Base-by-base conservation (phyloP, 1,140 invertebrate genomes). In the Aphaenogaster rudis region DNA sequence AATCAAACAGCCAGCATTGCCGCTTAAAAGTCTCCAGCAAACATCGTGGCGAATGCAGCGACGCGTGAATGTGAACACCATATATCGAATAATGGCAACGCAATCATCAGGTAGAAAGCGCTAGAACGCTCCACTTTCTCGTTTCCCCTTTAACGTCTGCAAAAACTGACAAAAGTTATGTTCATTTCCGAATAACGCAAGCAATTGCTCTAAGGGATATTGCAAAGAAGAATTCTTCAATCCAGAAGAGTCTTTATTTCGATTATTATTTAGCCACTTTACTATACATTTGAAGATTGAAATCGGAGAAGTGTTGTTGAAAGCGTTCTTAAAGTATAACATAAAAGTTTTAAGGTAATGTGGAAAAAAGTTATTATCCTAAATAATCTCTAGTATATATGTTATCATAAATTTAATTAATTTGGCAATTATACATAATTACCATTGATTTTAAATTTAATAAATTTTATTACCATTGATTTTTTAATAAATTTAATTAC, bases 21-120 rank as follows among this genome's bases (percentile, higher is more conserved):
- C 69, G 57, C 59, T 84, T 84, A 84, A 84, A 74, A 84, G 69
- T 76, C 54, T 13, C 17, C 33, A 7, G 54, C 42, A 76, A 74
- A 82, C 48, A 82, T 72, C 66, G 39, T 15, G 39, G 64, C 66
- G 17, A 80, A 54, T 71, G 54, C 21, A 81, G n/a, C 9, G 57
- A 52, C 80, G 67, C 36, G 52, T 33, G 42, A 72, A 59, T 82
- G 80, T 39, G 54, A 82, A 61, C 54, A 33, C 15, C 36, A 33
- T 9, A 21, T 67, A 67, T 72, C 39, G 42, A 57, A 76, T 76
- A 84, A 76, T 76, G 74, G 52, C 42, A 59, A 84, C 17, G 80
- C 54, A 82, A 82, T 82, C 52, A 45, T 82, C 42, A 52, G 33
- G 17, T 59, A 28, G 39, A 72, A 82, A 74, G 42, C 42, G 17